A percentile compares a stretch with the other conserved stretches of the same genome.
Conservation (phyloP, 2,888 invertebrate genomes). For the Panorpa germanica region DNA sequence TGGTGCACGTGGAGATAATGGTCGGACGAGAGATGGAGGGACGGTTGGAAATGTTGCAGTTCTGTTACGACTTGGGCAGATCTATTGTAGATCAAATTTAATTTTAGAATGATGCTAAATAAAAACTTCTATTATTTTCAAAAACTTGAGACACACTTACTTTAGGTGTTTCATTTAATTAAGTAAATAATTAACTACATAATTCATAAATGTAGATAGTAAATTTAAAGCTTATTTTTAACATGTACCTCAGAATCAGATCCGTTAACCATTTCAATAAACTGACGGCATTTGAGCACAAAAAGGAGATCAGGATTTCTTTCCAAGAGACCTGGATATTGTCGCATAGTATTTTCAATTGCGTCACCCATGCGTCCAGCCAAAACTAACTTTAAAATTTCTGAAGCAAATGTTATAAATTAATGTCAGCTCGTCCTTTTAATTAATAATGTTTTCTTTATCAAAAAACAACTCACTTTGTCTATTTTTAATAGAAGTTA, state of each 20-base stretch:
- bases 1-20: conserved; percentile 19
- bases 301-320: conserved; percentile 81
- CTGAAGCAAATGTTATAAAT: too few relatives aligned
- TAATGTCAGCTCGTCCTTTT: neutral
- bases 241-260: conserved; percentile 61
- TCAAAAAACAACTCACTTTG: conserved; percentile 49
- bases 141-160: too few relatives aligned
- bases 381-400: conserved; percentile 81
- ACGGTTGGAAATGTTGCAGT: too few relatives aligned
- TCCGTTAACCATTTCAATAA: conserved; percentile 96
- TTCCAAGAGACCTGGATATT: conserved; percentile 89
- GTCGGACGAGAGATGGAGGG: too few relatives aligned
- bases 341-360: conserved; percentile 69
- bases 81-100: too few relatives aligned
- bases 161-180: too few relatives aligned
- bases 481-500: conserved; percentile 86
- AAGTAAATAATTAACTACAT: too few relatives aligned
- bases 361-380: conserved; percentile 91
- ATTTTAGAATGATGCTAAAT: too few relatives aligned
- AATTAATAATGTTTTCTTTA: neutral
- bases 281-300: conserved; percentile 93
- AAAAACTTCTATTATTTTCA: too few relatives aligned
- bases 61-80: too few relatives aligned
- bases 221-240: too few relatives aligned
- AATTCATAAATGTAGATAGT: too few relatives aligned